A percentile compares a stretch with the other conserved stretches of the same genome.
phyloP scores from a whole-genome alignment of 2,888 invertebrate species.

The Lithosia quadra region DNA sequence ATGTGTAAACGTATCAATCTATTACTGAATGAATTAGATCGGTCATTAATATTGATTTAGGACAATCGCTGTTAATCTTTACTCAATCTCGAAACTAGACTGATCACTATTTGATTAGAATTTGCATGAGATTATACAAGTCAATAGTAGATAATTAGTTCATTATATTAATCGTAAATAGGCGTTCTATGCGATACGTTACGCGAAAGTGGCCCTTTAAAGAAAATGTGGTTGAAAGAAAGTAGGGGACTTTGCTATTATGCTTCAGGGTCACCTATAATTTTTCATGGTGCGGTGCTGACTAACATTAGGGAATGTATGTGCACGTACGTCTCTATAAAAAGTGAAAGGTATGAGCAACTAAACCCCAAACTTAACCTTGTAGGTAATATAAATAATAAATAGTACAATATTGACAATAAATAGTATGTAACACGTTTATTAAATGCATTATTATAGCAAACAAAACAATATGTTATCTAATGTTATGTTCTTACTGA shows the following conservation, averaged over 20 bases:
- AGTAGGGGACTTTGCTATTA: neutral
- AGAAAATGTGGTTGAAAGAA: neutral
- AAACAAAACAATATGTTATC: neutral
- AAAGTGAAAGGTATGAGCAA: neutral
- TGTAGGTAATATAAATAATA: neutral
- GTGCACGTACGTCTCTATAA: neutral
- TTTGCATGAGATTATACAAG: neutral
- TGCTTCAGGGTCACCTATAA: neutral
- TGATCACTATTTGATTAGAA: slow-evolving; percentile 34
- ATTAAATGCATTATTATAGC: neutral
- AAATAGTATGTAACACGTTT: neutral
- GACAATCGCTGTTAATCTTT: slow-evolving; percentile 28
- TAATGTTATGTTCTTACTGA: neutral
- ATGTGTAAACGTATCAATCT: slow-evolving; percentile 4
- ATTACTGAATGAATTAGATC: slow-evolving; percentile 27
- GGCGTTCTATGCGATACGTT: neutral
- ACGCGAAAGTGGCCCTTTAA: neutral
- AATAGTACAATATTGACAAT: neutral
- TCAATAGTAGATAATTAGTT: neutral
- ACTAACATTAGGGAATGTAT: neutral
- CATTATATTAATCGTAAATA: neutral
- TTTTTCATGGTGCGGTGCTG: neutral
- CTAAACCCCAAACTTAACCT: no score
- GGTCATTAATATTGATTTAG: slow-evolving; percentile 36
- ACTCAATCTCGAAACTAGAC: slow-evolving; percentile 19